Evolutionary conservation across 2,797 vertebrate genomes (phyloP), one percentile per base, ranked within the genome.

Genomic region (Carcharodon carcharias): DNA sequence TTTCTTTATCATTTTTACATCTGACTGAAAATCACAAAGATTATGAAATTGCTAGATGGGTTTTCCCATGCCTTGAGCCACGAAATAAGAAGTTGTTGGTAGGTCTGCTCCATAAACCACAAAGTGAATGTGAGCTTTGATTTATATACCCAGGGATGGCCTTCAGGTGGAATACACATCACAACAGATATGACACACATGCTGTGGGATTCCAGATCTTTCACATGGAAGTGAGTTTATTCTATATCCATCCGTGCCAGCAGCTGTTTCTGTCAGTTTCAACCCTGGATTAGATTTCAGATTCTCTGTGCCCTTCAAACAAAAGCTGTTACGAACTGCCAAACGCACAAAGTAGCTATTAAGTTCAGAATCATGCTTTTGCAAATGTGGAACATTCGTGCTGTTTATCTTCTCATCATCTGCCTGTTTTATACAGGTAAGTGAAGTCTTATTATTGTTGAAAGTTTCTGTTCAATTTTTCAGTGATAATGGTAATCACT

Each of bases 191-290:
- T 56, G 56, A 56, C 56, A n/a, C 28, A 58, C 88, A 61, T 31
- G 56, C 26, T 91, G 12, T 31, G 28, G 61, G 91, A 67, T 67
- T 93, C 21, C 61, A 67, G 71, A 77, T 14, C 69, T 50, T 56
- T 77, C 31, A 23, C 67, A n/a, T 95, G 23, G 94, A 71, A 93
- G n/a, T 23, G 35, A 45, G n/a, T 67, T 67, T 93, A 67, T 67
- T 45, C 63, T 93, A 67, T 67, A 67, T 67, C n/a, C 40, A 93
- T 67, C 63, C 8, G 23, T n/a, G 45, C 5, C 28, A 58, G 93
- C 93, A 95, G 94, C 94, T 95, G 94, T 77, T 95, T 95, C 28
- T 77, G 94, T 95, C 94, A 56, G 94, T 95, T 95, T 77, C 69
- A 71, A 45, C 28, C 67, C 28, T 54, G 94, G 69, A 77, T 77